Conservation (phyloP, 2,797 vertebrate genomes). For the Meda fulgida region DNA sequence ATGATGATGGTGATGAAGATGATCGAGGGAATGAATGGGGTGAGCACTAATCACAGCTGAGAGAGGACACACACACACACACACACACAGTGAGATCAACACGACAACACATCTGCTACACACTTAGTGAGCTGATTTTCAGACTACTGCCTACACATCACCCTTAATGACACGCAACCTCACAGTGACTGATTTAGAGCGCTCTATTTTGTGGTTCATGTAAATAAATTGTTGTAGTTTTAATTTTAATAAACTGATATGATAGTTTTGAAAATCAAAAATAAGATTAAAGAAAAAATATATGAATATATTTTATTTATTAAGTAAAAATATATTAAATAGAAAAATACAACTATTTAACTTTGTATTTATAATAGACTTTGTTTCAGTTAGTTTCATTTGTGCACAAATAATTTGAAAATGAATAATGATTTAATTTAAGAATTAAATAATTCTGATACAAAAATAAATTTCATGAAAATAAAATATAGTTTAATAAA, state of each 20-base stretch:
- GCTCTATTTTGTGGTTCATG: background rate
- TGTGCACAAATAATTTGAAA: background rate
- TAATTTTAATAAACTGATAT: background rate
- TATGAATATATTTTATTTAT: too few relatives aligned
- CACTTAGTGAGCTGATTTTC: background rate
- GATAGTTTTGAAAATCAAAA: background rate
- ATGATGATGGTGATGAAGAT: constrained; percentile 99
- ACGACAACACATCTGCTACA: background rate
- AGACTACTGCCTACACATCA: background rate
- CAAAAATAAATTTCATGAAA: background rate
- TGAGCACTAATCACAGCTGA: constrained; percentile 99
- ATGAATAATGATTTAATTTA: too few relatives aligned
- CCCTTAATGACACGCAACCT: background rate
- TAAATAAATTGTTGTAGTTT: background rate
- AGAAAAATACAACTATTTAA: background rate
- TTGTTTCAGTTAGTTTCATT: background rate
- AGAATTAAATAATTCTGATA: too few relatives aligned
- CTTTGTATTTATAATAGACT: background rate
- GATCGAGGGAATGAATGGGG: constrained; percentile 99
- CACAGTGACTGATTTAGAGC: background rate
- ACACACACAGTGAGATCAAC: background rate
- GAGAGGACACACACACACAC: constrained; percentile 29
- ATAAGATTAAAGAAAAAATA: too few relatives aligned
- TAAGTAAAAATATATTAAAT: background rate
- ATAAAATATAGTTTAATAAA: too few relatives aligned